Conservation (phyloP, 92 coral and sea anemone genomes). For the Paramuricea clavata region DNA sequence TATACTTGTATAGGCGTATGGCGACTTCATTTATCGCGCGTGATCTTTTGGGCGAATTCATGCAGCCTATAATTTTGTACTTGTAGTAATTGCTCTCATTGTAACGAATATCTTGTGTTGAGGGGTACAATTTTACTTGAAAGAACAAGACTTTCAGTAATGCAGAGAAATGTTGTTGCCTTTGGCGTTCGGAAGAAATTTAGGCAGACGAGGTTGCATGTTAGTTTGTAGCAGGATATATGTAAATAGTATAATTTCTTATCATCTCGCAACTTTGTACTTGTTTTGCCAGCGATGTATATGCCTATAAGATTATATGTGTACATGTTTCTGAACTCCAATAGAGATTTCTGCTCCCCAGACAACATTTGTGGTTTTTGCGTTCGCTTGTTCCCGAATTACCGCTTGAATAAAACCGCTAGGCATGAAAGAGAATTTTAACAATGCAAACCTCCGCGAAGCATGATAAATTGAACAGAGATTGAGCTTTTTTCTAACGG, state of each 20-base stretch:
- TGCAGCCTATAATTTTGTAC: background rate
- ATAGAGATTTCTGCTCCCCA: background rate
- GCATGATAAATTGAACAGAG: background rate
- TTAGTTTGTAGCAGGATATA: too few relatives aligned
- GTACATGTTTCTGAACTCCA: background rate
- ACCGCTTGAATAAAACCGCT: background rate
- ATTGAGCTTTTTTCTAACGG: background rate
- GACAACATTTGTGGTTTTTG: constrained; percentile 3
- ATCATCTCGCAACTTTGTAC: too few relatives aligned
- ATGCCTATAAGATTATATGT: background rate
- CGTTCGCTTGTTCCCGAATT: background rate
- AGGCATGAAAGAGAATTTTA: background rate
- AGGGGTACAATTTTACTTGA: too few relatives aligned
- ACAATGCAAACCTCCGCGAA: background rate
- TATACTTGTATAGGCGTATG: too few relatives aligned
- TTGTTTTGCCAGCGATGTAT: background rate
- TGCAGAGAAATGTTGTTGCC: background rate
- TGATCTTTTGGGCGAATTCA: background rate
- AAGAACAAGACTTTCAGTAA: background rate
- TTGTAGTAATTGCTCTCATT: background rate
- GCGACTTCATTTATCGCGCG: background rate
- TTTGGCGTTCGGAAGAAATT: too few relatives aligned
- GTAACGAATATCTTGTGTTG: background rate
- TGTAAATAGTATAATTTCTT: too few relatives aligned
- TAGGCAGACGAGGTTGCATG: too few relatives aligned